phyloP scores from a whole-genome alignment of 1,140 invertebrate species.

The Panulirus ornatus region DNA sequence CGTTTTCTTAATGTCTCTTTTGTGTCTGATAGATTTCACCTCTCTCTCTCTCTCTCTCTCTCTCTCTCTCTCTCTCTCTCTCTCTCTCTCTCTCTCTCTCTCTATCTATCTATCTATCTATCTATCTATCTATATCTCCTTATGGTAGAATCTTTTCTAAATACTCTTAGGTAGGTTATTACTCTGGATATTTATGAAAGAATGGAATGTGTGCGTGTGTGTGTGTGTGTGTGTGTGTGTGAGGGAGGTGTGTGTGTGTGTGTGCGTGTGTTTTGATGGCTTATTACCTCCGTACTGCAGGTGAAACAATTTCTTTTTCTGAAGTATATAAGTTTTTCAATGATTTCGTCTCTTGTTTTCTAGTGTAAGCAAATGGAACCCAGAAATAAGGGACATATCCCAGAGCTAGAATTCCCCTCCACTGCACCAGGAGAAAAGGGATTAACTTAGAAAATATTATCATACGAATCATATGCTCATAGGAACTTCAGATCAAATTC shows the following conservation, averaged over 20 bases:
- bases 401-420: background rate
- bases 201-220: background rate
- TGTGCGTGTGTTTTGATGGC: too few relatives aligned
- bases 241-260: too few relatives aligned
- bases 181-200: background rate
- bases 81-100: background rate
- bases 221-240: background rate
- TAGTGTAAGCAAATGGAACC: background rate
- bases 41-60: too few relatives aligned
- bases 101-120: too few relatives aligned
- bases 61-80: background rate
- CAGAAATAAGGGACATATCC: background rate
- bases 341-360: background rate
- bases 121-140: too few relatives aligned
- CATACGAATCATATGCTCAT: background rate
- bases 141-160: too few relatives aligned
- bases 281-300: background rate
- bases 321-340: background rate
- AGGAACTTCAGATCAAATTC: background rate
- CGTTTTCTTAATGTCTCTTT: too few relatives aligned
- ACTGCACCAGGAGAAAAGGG: background rate
- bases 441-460: background rate
- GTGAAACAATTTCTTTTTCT: background rate
- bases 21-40: too few relatives aligned
- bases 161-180: too few relatives aligned